phyloP scores from a whole-genome alignment of 2,888 invertebrate species.

The Athalia cordata region DNA sequence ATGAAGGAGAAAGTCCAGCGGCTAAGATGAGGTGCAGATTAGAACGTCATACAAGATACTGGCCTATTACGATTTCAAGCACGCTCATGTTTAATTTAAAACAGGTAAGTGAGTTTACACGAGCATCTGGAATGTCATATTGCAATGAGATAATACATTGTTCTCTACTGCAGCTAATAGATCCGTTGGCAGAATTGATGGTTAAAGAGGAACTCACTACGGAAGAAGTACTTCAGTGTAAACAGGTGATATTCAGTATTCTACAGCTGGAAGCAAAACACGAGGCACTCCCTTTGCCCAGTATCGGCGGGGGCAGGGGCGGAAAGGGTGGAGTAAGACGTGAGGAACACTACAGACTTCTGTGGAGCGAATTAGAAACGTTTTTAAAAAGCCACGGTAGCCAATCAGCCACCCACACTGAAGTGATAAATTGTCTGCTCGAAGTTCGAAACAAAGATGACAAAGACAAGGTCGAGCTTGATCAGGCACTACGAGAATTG shows the following conservation, averaged over 20 bases:
- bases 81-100: conserved; percentile 91
- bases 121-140: no score
- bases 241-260: conserved; percentile 88
- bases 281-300: conserved; percentile 85
- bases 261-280: conserved; percentile 89
- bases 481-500: conserved; percentile 77
- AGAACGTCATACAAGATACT: conserved; percentile 88
- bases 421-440: conserved; percentile 85
- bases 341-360: conserved; percentile 92
- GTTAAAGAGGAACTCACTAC: conserved; percentile 88
- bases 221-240: conserved; percentile 91
- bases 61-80: conserved; percentile 92
- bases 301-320: conserved; percentile 80
- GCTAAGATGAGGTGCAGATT: conserved; percentile 82
- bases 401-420: conserved; percentile 84
- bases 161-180: conserved; percentile 79
- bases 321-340: conserved; percentile 73
- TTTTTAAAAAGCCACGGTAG: conserved; percentile 82
- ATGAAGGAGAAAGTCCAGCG: conserved; percentile 75
- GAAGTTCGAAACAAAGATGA: conserved; percentile 80
- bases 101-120: conserved; percentile 75
- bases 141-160: background rate
- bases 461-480: conserved; percentile 78
- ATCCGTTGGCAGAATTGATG: conserved; percentile 86
- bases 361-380: conserved; percentile 93